Conservation (phyloP, 2,797 vertebrate genomes). For the Otolemur crassicaudatus region DNA sequence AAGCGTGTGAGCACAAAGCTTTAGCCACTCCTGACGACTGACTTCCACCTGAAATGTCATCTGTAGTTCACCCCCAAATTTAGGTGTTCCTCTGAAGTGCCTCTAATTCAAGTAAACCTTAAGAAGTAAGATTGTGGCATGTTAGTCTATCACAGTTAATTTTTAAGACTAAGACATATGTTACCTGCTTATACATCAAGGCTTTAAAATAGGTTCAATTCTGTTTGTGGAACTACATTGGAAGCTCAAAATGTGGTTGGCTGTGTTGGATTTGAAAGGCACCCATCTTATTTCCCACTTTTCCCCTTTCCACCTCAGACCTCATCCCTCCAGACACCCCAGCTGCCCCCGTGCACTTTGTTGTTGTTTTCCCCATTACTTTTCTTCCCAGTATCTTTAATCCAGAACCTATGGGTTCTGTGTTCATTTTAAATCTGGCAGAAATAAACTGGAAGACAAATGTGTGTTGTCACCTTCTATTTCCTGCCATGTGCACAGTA, state of each 20-base stretch:
- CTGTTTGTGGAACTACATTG: background rate
- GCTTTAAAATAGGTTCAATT: slow-evolving; percentile 36
- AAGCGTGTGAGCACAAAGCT: background rate
- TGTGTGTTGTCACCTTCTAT: background rate
- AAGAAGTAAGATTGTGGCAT: background rate
- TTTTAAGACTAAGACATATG: slow-evolving; percentile 49
- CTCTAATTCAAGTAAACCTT: slow-evolving; percentile 17
- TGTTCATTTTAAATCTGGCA: background rate
- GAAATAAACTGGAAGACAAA: slow-evolving; percentile 26
- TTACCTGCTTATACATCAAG: slow-evolving; percentile 35
- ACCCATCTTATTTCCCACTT: background rate
- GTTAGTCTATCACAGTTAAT: slow-evolving; percentile 19
- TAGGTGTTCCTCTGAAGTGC: background rate
- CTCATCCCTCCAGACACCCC: background rate
- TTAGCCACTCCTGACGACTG: background rate
- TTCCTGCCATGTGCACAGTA: background rate
- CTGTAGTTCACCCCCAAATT: background rate
- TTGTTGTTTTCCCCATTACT: background rate
- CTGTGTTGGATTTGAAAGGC: background rate
- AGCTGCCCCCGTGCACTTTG: background rate
- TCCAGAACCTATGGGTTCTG: background rate
- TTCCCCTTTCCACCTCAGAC: background rate
- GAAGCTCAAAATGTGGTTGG: background rate
- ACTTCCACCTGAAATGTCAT: background rate
- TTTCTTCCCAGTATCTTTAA: background rate